Evolutionary conservation across 92 coral and sea anemone species (phyloP).

Genomic region (Palythoa caribaeorum): DNA sequence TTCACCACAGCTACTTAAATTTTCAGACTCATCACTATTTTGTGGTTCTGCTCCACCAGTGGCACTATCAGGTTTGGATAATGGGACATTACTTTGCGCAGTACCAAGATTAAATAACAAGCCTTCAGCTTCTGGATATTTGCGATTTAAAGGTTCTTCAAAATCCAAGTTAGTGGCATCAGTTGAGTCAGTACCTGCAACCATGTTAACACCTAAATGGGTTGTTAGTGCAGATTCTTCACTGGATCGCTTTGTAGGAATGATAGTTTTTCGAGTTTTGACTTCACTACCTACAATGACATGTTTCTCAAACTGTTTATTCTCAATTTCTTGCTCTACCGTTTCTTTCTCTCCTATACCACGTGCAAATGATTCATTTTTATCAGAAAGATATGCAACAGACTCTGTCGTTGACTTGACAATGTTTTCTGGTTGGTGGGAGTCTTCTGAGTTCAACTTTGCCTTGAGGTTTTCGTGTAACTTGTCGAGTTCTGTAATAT

Average conservation of each 20-base stretch:
- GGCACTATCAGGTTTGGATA: not conserved
- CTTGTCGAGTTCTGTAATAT: slow-evolving; percentile 89
- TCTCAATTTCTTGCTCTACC: not conserved
- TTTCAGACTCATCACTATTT: not conserved
- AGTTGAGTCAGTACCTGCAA: not conserved
- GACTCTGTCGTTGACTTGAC: not conserved
- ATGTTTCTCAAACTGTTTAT: not conserved
- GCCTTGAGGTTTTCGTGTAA: slow-evolving; percentile 74
- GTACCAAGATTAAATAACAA: not conserved
- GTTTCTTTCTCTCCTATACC: not conserved
- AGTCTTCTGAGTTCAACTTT: slow-evolving; percentile 45
- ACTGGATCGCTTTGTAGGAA: not conserved
- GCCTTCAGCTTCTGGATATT: not conserved
- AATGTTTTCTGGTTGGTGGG: not conserved
- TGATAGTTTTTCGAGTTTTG: not conserved
- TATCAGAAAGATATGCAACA: not conserved
- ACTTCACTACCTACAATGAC: not conserved
- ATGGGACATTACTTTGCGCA: not conserved
- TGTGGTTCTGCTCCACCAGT: not conserved
- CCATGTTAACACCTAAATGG: not conserved
- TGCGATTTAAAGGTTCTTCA: not conserved
- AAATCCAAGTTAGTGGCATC: not conserved
- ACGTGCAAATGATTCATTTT: not conserved
- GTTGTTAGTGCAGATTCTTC: not conserved
- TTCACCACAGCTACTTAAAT: slow-evolving; percentile 10